Percentiles rank a stretch among this genome's conserved stretches.
These are phyloP conservation scores for Caenorhabditis auriculariae DNA, from an alignment of 2,888 invertebrate species.

Conservation along the genomic window DNA sequence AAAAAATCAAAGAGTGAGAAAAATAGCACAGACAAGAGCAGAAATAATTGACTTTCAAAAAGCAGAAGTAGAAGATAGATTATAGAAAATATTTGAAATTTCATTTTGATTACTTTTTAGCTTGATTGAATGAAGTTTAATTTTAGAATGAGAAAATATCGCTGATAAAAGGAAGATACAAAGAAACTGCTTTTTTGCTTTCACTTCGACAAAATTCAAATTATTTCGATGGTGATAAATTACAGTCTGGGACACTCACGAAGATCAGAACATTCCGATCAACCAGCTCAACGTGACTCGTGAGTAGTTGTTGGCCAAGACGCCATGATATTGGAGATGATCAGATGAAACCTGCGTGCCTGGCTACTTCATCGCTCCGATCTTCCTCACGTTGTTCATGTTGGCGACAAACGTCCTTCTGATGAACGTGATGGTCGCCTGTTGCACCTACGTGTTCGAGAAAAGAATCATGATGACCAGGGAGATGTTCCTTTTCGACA, in stretches of 20 bases:
- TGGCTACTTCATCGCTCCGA: constrained; percentile 81
- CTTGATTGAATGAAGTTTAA: background rate
- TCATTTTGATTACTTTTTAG: no score
- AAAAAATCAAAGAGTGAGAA: background rate
- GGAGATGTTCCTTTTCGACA: constrained; percentile 98
- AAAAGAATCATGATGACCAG: constrained; percentile 91
- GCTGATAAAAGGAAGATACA: background rate
- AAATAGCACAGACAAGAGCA: background rate
- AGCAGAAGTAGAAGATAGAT: background rate
- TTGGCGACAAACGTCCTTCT: constrained; percentile 93
- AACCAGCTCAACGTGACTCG: constrained; percentile 36
- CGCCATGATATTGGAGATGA: constrained; percentile 1
- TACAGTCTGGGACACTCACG: constrained; percentile 46
- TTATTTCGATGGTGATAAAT: constrained; percentile 1
- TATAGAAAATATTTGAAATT: no score
- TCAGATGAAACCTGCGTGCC: constrained; percentile 55
- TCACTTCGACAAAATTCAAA: background rate
- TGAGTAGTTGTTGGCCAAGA: constrained; percentile 5
- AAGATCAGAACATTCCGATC: constrained; percentile 40
- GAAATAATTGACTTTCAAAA: background rate
- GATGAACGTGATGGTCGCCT: constrained; percentile 94
- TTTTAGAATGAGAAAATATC: background rate
- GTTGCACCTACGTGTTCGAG: constrained; percentile 72
- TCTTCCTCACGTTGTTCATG: constrained; percentile 74
- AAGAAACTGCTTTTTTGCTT: no score